These are phyloP conservation scores for Sinodicranocentrus sp. DNA, from an alignment of 2,888 invertebrate genomes.

Conservation along the genomic window DNA sequence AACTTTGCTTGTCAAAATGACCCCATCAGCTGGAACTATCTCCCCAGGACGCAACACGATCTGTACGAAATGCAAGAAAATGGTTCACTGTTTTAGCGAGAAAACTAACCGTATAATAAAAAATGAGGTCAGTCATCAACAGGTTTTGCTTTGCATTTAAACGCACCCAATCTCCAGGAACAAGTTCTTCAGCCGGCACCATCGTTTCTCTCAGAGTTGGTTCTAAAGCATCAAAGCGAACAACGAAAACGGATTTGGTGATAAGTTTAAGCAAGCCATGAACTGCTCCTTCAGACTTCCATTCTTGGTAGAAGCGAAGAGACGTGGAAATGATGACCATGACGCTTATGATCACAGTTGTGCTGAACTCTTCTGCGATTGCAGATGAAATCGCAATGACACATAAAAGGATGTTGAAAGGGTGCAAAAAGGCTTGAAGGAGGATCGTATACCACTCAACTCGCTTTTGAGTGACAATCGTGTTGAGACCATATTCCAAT, in stretches of 20 bases:
- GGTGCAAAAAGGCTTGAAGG: conserved; percentile 62
- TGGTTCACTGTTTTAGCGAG: neutral
- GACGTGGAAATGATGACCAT: conserved; percentile 59
- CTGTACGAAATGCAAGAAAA: conserved; percentile 4
- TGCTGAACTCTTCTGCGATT: conserved; percentile 16
- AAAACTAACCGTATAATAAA: no score
- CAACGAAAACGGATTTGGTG: conserved; percentile 53
- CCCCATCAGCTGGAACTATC: conserved; percentile 61
- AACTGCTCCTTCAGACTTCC: conserved; percentile 63
- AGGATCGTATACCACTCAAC: conserved; percentile 55
- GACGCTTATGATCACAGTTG: conserved; percentile 43
- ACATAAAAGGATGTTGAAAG: conserved; percentile 63
- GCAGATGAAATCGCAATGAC: conserved; percentile 56
- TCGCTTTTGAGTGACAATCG: conserved; percentile 38
- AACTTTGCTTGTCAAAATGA: conserved; percentile 54
- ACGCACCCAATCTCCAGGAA: conserved; percentile 67
- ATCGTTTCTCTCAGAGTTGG: conserved; percentile 16
- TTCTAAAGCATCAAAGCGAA: conserved; percentile 41
- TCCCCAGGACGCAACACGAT: conserved; percentile 53
- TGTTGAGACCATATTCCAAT: conserved; percentile 50
- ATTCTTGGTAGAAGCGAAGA: conserved; percentile 63
- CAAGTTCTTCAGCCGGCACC: conserved; percentile 55
- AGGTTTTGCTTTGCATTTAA: no score
- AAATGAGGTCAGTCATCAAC: no score
- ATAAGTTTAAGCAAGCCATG: conserved; percentile 48